Conservation (phyloP, 2,113 vertebrate species). For the Lagenorhynchus albirostris region DNA sequence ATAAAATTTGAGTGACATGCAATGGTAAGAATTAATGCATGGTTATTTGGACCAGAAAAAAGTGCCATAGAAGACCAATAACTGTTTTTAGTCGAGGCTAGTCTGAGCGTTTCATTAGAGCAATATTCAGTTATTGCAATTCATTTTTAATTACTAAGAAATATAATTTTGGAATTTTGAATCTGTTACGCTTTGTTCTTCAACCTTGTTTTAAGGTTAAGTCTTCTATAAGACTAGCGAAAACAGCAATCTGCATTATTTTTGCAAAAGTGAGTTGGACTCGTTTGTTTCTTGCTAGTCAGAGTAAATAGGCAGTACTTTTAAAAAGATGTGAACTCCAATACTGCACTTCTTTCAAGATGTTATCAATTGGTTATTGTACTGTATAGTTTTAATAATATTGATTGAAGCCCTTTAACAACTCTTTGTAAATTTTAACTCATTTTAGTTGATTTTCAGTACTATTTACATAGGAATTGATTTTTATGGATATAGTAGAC, state of each 20-base stretch:
- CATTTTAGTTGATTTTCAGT: constrained; percentile 84
- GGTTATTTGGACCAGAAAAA: constrained; percentile 86
- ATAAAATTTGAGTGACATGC: constrained; percentile 77
- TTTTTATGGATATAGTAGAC: constrained; percentile 85
- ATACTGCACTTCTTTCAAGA: constrained; percentile 84
- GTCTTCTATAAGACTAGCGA: constrained; percentile 76
- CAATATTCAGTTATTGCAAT: constrained; percentile 80
- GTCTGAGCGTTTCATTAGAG: constrained; percentile 78
- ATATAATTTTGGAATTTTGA: constrained; percentile 73
- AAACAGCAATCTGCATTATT: constrained; percentile 68
- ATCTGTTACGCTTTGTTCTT: constrained; percentile 63
- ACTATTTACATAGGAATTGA: constrained; percentile 86
- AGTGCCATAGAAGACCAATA: constrained; percentile 96
- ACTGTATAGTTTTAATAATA: constrained; percentile 84
- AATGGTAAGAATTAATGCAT: constrained; percentile 79
- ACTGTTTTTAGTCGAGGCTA: constrained; percentile 87
- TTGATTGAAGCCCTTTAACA: constrained; percentile 88
- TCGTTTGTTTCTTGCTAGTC: constrained; percentile 63
- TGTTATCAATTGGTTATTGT: constrained; percentile 82
- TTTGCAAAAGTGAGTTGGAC: constrained; percentile 66
- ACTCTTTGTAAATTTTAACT: constrained; percentile 87
- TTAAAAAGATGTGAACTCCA: constrained; percentile 77
- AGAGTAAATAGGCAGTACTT: constrained; percentile 79
- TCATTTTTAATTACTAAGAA: constrained; percentile 77
- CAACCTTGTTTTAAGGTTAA: constrained; percentile 67